Conservation (phyloP, 2,113 vertebrate genomes). For the Pachypanchax playfairii region DNA sequence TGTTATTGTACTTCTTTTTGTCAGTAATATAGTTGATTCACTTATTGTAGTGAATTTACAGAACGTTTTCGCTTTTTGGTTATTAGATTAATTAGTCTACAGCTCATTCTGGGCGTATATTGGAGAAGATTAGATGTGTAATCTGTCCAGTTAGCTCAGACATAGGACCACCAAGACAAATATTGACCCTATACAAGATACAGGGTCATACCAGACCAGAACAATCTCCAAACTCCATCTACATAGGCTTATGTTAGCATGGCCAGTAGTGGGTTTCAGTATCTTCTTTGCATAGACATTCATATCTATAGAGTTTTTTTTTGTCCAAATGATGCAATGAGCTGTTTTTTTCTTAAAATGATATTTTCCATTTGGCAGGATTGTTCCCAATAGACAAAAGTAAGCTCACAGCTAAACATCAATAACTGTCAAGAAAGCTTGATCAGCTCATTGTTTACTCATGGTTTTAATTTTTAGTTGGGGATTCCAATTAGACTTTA, state of each 20-base stretch:
- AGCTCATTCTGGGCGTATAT: neutral
- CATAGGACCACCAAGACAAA: too few relatives aligned
- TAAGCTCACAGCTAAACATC: slow-evolving; percentile 7
- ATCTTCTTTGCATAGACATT: too few relatives aligned
- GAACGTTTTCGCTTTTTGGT: too few relatives aligned
- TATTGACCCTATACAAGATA: too few relatives aligned
- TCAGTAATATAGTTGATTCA: too few relatives aligned
- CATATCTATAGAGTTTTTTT: too few relatives aligned
- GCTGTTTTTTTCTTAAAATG: neutral
- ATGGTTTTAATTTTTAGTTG: slow-evolving; percentile 1
- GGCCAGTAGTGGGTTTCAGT: neutral
- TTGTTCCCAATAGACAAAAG: slow-evolving; percentile 30
- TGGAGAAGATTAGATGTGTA: neutral
- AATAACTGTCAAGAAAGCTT: slow-evolving; percentile 2
- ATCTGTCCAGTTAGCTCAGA: slow-evolving; percentile 26
- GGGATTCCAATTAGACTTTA: slow-evolving; percentile 1
- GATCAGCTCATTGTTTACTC: neutral
- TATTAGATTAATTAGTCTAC: neutral
- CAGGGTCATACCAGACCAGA: slow-evolving; percentile 8
- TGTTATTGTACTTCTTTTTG: too few relatives aligned
- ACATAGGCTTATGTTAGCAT: slow-evolving; percentile 36
- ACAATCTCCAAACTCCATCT: neutral
- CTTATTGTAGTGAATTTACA: too few relatives aligned
- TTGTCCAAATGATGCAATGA: too few relatives aligned
- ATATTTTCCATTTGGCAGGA: too few relatives aligned